These are phyloP conservation scores for Pyrgilauda ruficollis DNA, from an alignment of 2,113 vertebrate species.

Conservation along the genomic window DNA sequence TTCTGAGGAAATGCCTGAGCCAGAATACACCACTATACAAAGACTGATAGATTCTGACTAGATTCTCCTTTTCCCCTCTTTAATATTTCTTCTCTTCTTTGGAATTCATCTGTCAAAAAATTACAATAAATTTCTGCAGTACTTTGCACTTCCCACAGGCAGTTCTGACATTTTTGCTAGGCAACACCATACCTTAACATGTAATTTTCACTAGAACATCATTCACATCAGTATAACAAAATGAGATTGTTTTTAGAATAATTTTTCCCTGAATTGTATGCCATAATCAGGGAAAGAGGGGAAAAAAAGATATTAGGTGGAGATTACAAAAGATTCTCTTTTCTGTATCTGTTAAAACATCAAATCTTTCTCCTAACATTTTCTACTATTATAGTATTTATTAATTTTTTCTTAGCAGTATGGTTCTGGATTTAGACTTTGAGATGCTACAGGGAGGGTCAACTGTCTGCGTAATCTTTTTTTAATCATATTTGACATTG, in stretches of 20 bases:
- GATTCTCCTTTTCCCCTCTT: not conserved
- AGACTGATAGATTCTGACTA: not conserved
- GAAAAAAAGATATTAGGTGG: rapidly evolving
- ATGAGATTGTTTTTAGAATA: not conserved
- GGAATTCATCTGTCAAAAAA: conserved; percentile 4
- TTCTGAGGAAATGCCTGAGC: not conserved
- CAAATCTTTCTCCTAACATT: not conserved
- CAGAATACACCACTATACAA: not conserved
- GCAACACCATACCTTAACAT: not conserved
- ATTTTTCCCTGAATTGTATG: not conserved
- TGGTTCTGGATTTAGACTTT: not conserved
- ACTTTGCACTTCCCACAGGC: not conserved
- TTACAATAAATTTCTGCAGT: conserved; percentile 1
- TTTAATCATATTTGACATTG: not conserved
- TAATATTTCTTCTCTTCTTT: not conserved
- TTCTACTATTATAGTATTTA: not conserved
- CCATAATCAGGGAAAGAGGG: not conserved
- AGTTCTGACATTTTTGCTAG: conserved; percentile 7
- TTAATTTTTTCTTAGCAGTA: not conserved
- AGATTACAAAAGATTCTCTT: not conserved
- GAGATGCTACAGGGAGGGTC: not conserved
- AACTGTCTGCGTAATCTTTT: not conserved
- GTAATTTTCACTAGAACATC: conserved; percentile 25
- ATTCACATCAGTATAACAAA: not conserved
- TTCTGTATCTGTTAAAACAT: not conserved